Evolutionary conservation across 2,888 invertebrate species (phyloP), one percentile per base, ranked within the genome.

Genomic region (Lomographa bimaculata): DNA sequence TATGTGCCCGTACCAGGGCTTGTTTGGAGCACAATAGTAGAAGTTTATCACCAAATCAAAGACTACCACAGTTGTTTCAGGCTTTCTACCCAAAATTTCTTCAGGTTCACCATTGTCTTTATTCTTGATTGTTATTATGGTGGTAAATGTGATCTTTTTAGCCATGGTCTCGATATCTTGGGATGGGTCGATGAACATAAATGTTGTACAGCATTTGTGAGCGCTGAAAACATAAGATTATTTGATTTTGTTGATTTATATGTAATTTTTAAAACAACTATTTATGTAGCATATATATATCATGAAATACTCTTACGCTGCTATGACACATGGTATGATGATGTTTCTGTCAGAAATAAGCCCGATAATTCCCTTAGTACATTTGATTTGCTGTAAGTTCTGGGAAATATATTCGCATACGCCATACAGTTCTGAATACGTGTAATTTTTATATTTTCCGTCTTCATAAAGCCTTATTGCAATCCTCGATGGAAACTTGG

Each of bases 261-360:
- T n/a, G n/a, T n/a, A 27, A 7, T 1, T 1, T 32, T 3, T 3
- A n/a, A 12, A 26, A 21, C 7, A 26, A n/a, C n/a, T n/a, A n/a
- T n/a, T n/a, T n/a, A n/a, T n/a, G n/a, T n/a, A n/a, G n/a, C n/a
- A n/a, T n/a, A n/a, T n/a, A n/a, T n/a, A n/a, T n/a, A n/a, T n/a
- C n/a, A n/a, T n/a, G n/a, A n/a, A n/a, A n/a, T n/a, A n/a, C n/a
- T n/a, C 87, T 82, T 79, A 91, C 92, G 91, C 90, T 16, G 91
- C 81, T 51, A 91, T 79, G 40, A 91, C 65, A 49, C 90, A 83
- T 19, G 91, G 91, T 54, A 91, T 78, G 28, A 89, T 76, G 24
- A 84, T 64, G 62, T 90, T 90, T 54, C 90, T 89, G 24, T 80
- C 75, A 35, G 91, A 85, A 28, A 86, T 63, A 25, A 91, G 60